Conservation (phyloP, 1,140 invertebrate genomes). For the Anastrepha obliqua region DNA sequence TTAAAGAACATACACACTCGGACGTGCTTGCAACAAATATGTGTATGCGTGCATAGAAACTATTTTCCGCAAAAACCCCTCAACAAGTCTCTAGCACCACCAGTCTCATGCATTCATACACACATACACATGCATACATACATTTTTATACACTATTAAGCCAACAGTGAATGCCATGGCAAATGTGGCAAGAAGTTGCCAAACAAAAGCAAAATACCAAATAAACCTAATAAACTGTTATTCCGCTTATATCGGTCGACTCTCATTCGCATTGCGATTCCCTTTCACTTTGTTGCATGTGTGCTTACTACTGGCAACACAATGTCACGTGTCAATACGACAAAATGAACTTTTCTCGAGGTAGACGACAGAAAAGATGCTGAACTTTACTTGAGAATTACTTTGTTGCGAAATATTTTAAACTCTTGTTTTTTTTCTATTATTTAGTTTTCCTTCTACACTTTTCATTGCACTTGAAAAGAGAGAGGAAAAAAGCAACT, state of each 20-base stretch:
- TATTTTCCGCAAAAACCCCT: no score
- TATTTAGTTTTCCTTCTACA: no score
- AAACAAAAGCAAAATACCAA: not conserved
- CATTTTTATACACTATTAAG: no score
- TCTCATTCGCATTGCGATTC: not conserved
- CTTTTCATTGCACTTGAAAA: not conserved
- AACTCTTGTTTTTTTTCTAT: not conserved
- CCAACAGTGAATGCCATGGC: not conserved
- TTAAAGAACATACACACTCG: no score
- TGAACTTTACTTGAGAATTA: not conserved
- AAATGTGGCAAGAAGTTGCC: not conserved
- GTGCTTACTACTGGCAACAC: conserved; percentile 9
- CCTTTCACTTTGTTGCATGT: conserved; percentile 14
- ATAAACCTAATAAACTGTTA: conserved; percentile 11
- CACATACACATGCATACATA: no score
- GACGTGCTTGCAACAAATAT: no score
- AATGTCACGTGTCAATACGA: conserved; percentile 43
- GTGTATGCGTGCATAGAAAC: no score
- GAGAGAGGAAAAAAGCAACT: not conserved
- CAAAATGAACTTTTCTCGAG: conserved; percentile 12
- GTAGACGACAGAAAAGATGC: not conserved
- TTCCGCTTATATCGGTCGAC: not conserved
- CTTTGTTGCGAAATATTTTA: conserved; percentile 14
- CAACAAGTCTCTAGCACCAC: no score
- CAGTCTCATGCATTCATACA: no score